Conservation (phyloP, 1,140 invertebrate genomes). For the Oscheius sp. region DNA sequence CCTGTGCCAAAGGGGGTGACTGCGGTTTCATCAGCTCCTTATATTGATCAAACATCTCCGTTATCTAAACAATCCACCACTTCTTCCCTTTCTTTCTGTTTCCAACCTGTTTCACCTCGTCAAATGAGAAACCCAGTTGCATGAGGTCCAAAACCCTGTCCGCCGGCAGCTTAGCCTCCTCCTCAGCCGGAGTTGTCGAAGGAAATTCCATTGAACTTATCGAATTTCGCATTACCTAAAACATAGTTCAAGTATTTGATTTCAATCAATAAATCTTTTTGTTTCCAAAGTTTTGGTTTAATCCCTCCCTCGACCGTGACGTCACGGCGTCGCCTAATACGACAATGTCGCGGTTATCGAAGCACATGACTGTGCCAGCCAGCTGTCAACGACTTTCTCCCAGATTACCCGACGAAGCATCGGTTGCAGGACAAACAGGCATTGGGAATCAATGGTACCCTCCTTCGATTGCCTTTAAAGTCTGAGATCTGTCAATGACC, state of each 20-base stretch:
- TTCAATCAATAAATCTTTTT: too few species aligned
- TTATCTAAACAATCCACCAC: not conserved
- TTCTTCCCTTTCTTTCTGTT: not conserved
- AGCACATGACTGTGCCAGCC: not conserved
- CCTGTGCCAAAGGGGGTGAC: not conserved
- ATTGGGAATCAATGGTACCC: too few species aligned
- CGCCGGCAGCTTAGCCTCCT: constrained; percentile 24
- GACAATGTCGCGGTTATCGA: not conserved
- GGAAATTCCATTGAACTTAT: constrained; percentile 5
- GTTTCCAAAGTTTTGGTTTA: too few species aligned
- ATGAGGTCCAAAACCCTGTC: constrained; percentile 25
- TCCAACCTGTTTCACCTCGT: constrained; percentile 26
- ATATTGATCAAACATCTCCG: constrained; percentile 31
- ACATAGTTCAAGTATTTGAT: too few species aligned
- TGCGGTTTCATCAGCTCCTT: constrained; percentile 16
- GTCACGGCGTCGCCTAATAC: not conserved
- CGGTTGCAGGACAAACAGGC: too few species aligned
- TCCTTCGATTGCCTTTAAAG: too few species aligned
- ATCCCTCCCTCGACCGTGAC: too few species aligned
- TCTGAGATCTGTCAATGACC: too few species aligned
- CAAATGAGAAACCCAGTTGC: constrained; percentile 31
- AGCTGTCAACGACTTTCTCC: not conserved
- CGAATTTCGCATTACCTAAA: not conserved
- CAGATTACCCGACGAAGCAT: too few species aligned
- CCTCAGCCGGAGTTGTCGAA: constrained; percentile 18